These are phyloP conservation scores for Rousettus madagascariensis DNA, from an alignment of 2,797 vertebrate genomes.

Conservation along the genomic window DNA sequence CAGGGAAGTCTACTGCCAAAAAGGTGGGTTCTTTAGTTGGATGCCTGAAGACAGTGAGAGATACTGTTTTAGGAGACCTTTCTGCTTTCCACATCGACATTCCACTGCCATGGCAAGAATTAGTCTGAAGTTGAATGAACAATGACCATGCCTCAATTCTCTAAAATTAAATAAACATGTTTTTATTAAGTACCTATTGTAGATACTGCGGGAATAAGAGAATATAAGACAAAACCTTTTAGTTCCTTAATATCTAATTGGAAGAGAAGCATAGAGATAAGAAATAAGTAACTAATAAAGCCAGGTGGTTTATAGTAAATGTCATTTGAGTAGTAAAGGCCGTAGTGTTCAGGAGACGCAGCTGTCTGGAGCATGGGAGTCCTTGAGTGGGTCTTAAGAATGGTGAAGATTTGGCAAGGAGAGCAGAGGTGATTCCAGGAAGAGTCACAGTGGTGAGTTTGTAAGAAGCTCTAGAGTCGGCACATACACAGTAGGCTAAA, in stretches of 20 bases:
- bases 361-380: background rate
- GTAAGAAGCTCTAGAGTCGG: background rate
- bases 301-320: background rate
- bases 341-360: background rate
- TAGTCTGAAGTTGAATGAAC: conserved; percentile 6
- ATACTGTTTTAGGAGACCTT: background rate
- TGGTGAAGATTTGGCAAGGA: background rate
- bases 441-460: background rate
- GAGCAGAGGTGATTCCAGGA: background rate
- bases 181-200: background rate
- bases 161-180: background rate
- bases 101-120: background rate
- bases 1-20: conserved; percentile 96
- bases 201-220: background rate
- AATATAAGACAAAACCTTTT: background rate
- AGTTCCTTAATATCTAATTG: background rate
- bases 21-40: conserved; percentile 86
- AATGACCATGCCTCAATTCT: background rate
- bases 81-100: background rate
- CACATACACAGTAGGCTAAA: background rate
- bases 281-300: background rate
- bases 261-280: background rate
- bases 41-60: background rate
- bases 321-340: background rate
- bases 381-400: background rate